Conservation (phyloP, 2,113 vertebrate species). For the Ginglymostoma cirratum region DNA sequence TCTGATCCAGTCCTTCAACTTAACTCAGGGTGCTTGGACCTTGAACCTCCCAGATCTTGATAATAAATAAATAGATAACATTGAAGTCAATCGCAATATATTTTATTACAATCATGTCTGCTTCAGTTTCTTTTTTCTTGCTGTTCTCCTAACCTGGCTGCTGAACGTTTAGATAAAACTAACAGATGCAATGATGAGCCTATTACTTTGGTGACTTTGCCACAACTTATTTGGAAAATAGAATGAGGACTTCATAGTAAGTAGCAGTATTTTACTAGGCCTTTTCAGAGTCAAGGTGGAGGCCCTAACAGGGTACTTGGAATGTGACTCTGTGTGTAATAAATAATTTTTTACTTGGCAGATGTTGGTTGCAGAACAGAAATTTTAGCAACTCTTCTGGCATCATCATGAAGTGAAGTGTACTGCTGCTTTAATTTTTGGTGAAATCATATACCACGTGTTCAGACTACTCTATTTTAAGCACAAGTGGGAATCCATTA, state of each 20-base stretch:
- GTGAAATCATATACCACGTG: background rate
- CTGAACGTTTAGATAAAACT: background rate
- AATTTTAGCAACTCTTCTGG: background rate
- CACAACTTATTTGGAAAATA: background rate
- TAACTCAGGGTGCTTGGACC: background rate
- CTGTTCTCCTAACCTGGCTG: background rate
- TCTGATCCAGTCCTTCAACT: background rate
- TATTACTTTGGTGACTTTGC: background rate
- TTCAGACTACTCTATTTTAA: too few species aligned
- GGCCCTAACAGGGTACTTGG: background rate
- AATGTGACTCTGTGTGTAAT: slow-evolving; percentile 2
- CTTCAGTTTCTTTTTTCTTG: background rate
- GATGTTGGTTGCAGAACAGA: background rate
- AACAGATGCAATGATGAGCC: background rate
- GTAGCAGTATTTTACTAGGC: background rate
- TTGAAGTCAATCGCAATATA: background rate
- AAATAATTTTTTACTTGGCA: slow-evolving; percentile 16
- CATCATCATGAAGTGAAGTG: background rate
- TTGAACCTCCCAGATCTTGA: background rate
- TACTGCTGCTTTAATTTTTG: background rate
- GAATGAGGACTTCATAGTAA: background rate
- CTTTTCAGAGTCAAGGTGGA: background rate
- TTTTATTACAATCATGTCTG: background rate
- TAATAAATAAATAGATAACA: background rate
- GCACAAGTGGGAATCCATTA: background rate